These are phyloP conservation scores for Falco cherrug DNA, from an alignment of 2,797 vertebrate species.

Conservation along the genomic window DNA sequence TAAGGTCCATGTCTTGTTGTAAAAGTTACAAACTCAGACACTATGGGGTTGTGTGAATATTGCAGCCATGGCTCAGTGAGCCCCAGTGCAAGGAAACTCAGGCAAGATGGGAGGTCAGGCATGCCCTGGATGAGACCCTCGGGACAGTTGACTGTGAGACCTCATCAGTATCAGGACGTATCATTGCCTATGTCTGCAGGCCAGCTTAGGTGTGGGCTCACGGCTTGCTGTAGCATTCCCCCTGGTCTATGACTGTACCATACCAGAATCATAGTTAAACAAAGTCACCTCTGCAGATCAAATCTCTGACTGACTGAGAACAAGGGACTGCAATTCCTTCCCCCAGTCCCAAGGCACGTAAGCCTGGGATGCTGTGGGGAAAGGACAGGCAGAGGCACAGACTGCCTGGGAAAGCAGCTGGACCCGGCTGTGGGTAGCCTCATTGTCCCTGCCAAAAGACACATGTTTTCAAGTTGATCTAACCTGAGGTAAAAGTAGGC, in stretches of 20 bases:
- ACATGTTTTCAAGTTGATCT: neutral
- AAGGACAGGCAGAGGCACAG: neutral
- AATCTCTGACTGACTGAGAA: neutral
- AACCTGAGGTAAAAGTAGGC: neutral
- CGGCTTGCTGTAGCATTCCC: neutral
- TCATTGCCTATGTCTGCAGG: fast-evolving
- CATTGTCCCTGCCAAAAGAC: neutral
- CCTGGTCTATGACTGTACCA: fast-evolving
- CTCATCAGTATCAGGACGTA: neutral
- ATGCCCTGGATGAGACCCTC: neutral
- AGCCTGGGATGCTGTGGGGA: neutral
- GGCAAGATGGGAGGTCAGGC: neutral
- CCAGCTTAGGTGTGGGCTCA: neutral
- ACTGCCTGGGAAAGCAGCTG: neutral
- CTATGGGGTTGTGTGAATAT: neutral
- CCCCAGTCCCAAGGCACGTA: neutral
- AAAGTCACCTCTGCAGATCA: neutral
- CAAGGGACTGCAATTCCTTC: neutral
- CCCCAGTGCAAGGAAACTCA: neutral
- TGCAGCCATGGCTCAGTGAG: neutral
- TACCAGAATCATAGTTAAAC: neutral
- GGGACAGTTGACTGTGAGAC: fast-evolving
- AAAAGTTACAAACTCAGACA: neutral
- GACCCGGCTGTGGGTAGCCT: neutral
- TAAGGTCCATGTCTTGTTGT: neutral